Evolutionary conservation across 2,113 vertebrate genomes (phyloP).

Genomic region (Empidonax traillii): DNA sequence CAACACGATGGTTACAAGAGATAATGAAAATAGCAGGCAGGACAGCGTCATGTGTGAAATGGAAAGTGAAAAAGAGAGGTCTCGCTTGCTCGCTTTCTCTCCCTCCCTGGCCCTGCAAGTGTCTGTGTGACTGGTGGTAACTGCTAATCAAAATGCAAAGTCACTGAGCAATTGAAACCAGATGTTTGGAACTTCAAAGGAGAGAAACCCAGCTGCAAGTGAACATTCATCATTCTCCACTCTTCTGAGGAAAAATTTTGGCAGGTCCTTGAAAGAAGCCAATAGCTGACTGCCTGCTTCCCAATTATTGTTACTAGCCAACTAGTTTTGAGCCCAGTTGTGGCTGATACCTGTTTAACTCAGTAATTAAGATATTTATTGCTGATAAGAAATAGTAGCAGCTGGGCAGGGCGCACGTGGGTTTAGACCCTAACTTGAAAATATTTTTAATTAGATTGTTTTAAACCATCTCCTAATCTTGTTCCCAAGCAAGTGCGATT

Average conservation of each 20-base stretch:
- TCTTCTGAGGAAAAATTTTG: slow-evolving; percentile 59
- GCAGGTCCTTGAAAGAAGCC: slow-evolving; percentile 74
- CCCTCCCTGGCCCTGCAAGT: background rate
- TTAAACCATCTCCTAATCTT: background rate
- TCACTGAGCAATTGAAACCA: slow-evolving; percentile 76
- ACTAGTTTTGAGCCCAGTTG: background rate
- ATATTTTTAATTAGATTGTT: background rate
- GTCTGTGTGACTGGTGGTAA: slow-evolving; percentile 63
- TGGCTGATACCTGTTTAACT: slow-evolving; percentile 10
- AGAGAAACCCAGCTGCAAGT: slow-evolving; percentile 63
- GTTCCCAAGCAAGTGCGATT: background rate
- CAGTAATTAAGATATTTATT: background rate
- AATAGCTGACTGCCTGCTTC: slow-evolving; percentile 48
- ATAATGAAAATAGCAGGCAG: slow-evolving; percentile 49
- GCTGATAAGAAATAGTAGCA: background rate
- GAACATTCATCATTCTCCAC: slow-evolving; percentile 53
- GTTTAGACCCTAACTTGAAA: background rate
- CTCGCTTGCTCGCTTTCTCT: slow-evolving; percentile 27
- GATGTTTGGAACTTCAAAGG: slow-evolving; percentile 81
- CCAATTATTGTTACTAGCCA: slow-evolving; percentile 24
- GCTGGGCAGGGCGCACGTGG: background rate
- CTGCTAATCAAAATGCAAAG: slow-evolving; percentile 69
- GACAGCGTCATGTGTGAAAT: slow-evolving; percentile 12
- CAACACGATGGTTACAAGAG: slow-evolving; percentile 22
- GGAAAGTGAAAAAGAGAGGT: slow-evolving; percentile 57